phyloP scores from a whole-genome alignment of 2,113 vertebrate species.

The Benitochromis conjunctus region DNA sequence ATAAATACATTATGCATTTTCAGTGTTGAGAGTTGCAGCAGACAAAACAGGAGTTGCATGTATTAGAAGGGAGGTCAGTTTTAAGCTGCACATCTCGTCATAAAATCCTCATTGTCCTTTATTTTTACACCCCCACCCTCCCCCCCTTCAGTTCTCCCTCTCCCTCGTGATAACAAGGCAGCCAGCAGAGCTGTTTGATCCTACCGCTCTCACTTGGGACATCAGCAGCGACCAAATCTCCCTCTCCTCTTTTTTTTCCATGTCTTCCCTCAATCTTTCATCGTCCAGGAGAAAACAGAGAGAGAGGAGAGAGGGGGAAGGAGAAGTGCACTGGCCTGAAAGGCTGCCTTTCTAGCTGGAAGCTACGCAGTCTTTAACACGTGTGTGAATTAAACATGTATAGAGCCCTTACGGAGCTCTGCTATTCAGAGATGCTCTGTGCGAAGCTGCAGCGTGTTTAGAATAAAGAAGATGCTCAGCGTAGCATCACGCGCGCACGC shows the following conservation, averaged over 20 bases:
- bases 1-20: not conserved
- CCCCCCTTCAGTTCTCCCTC: not conserved
- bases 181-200: slow-evolving; percentile 26
- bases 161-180: slow-evolving; percentile 3
- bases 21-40: not conserved
- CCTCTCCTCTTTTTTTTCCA: not conserved
- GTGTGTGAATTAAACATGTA: slow-evolving; percentile 60
- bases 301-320: not conserved
- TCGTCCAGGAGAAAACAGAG: not conserved
- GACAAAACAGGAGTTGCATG: not conserved
- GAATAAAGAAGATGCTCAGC: slow-evolving; percentile 27
- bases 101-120: not conserved
- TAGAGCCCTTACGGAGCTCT: slow-evolving; percentile 8
- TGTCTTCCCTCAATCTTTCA: not conserved
- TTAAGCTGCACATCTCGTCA: not conserved
- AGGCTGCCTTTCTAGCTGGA: slow-evolving; percentile 39
- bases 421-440: slow-evolving; percentile 21
- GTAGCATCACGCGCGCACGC: not conserved
- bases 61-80: not conserved
- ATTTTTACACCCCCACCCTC: not conserved
- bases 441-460: slow-evolving; percentile 5
- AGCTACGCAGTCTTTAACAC: slow-evolving; percentile 44
- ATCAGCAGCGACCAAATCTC: not conserved
- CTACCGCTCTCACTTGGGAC: slow-evolving; percentile 2
- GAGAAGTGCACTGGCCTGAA: slow-evolving; percentile 31